Evolutionary conservation across 2,113 vertebrate genomes (phyloP).

Genomic region (Etia nguti): DNA sequence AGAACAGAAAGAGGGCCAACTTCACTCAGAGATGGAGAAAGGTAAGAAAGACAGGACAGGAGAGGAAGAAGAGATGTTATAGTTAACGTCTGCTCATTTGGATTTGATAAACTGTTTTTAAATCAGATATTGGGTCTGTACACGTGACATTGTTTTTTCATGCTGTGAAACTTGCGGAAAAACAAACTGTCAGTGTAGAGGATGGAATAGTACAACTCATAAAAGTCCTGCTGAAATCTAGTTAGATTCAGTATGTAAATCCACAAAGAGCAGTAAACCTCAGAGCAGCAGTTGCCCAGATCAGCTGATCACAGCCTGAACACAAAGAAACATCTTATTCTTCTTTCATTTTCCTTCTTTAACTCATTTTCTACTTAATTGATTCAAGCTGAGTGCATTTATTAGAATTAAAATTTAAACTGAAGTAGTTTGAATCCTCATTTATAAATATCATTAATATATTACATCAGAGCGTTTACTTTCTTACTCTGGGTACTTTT

Average conservation of each 20-base stretch:
- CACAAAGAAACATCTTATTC: neutral
- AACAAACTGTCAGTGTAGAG: neutral
- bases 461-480: no score
- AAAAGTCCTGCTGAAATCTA: neutral
- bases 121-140: accelerated
- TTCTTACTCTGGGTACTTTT: no score
- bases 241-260: neutral
- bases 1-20: no score
- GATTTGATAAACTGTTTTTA: neutral
- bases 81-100: neutral
- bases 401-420: no score
- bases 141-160: neutral
- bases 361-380: neutral
- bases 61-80: neutral
- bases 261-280: neutral
- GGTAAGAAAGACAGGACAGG: neutral
- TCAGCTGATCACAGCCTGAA: neutral
- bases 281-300: neutral
- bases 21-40: no score
- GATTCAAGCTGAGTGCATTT: no score
- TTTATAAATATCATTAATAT: no score
- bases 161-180: neutral
- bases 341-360: neutral
- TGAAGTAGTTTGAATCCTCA: no score
- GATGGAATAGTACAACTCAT: neutral